A percentile compares a stretch with the other conserved stretches of the same genome.
Evolutionary conservation across 2,888 invertebrate genomes (phyloP).

Genomic region (Drosophila anomalata): DNA sequence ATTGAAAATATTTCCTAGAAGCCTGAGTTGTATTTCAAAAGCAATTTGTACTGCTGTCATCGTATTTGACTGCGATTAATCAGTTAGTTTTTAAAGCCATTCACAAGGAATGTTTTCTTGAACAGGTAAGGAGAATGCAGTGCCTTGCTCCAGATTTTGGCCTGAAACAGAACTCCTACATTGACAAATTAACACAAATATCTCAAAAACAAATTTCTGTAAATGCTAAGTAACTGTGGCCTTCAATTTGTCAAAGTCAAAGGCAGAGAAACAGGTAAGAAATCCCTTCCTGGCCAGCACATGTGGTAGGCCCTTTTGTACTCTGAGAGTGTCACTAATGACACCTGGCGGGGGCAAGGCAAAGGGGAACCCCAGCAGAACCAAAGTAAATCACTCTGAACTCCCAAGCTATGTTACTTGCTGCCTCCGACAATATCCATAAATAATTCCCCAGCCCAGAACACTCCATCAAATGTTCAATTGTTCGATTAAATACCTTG

Average conservation of each 20-base stretch:
- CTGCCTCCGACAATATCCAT: slow-evolving; percentile 31
- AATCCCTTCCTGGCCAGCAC: not conserved
- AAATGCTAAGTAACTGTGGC: slow-evolving; percentile 50
- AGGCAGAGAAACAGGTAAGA: slow-evolving; percentile 30
- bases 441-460: slow-evolving; percentile 36
- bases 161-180: slow-evolving; percentile 4
- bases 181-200: slow-evolving; percentile 59
- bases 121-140: not conserved
- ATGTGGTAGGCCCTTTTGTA: slow-evolving; percentile 2
- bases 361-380: slow-evolving; percentile 44
- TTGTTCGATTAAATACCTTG: slow-evolving; percentile 20
- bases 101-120: slow-evolving; percentile 10
- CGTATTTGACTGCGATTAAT: slow-evolving; percentile 35
- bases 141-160: not conserved
- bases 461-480: slow-evolving; percentile 53
- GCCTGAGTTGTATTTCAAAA: slow-evolving; percentile 11
- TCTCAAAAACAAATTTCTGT: slow-evolving; percentile 49
- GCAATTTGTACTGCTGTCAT: slow-evolving; percentile 36
- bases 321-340: slow-evolving; percentile 40
- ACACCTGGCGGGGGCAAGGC: slow-evolving; percentile 46
- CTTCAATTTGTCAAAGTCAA: slow-evolving; percentile 70
- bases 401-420: too few relatives aligned
- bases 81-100: slow-evolving; percentile 26
- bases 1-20: slow-evolving; percentile 41
- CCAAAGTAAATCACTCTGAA: slow-evolving; percentile 5